Conservation (phyloP, 2,797 vertebrate species). For the Liparis tanakae region DNA sequence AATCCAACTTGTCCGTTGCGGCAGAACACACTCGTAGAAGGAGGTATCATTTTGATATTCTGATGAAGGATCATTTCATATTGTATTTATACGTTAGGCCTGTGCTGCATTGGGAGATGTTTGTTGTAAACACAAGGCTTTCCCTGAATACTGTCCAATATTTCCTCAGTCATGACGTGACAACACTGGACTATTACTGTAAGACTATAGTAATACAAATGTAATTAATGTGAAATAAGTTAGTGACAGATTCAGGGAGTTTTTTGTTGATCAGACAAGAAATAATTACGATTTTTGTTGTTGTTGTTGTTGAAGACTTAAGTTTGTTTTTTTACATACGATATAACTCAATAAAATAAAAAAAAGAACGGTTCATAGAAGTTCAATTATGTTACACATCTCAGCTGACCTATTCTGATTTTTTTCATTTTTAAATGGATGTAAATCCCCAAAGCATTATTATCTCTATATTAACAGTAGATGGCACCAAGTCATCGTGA, state of each 20-base stretch:
- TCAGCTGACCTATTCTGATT: neutral
- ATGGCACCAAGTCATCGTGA: conserved; percentile 85
- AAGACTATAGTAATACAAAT: neutral
- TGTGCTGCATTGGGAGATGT: conserved; percentile 20
- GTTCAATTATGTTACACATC: conserved; percentile 1
- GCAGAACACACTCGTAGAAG: conserved; percentile 61
- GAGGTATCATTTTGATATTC: conserved; percentile 69
- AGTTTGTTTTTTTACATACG: neutral
- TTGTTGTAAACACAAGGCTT: conserved; percentile 24
- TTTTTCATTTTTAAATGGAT: conserved; percentile 23
- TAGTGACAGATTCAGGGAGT: neutral
- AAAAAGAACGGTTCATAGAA: neutral
- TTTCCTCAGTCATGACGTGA: conserved; percentile 10
- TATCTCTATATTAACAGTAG: conserved; percentile 82
- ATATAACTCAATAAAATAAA: neutral
- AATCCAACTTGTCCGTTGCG: conserved; percentile 72
- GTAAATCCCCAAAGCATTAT: conserved; percentile 35
- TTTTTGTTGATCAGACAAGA: neutral
- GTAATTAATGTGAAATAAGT: neutral
- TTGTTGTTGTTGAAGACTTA: neutral
- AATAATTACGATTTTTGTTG: neutral
- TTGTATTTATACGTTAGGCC: conserved; percentile 38
- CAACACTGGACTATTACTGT: neutral
- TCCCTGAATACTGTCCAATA: neutral
- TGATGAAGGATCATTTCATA: conserved; percentile 39